phyloP scores from a whole-genome alignment of 2,113 vertebrate species.

The human (Homo sapiens) region GRCh38 chr5:114152001-114152500 shows the following conservation, averaged over 20 bases:
- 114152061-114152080: neutral
- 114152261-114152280: conserved; percentile 19
- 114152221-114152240: conserved; percentile 1
- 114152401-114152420: neutral
- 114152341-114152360: neutral
- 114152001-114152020: neutral
- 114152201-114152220: neutral
- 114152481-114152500: neutral
- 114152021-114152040: neutral
- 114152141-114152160: neutral
- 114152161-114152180: conserved; percentile 38
- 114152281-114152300: neutral
- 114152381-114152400: neutral
- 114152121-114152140: neutral
- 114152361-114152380: neutral
- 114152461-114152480: neutral
- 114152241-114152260: neutral
- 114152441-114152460: neutral
- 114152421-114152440: neutral
- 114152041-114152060: conserved; percentile 11
- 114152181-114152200: neutral
- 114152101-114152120: conserved; percentile 17
- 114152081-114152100: neutral
- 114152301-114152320: neutral
- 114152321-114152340: neutral